These are phyloP conservation scores for Bombus consobrinus DNA, from an alignment of 1,140 invertebrate genomes.

Conservation along the genomic window DNA sequence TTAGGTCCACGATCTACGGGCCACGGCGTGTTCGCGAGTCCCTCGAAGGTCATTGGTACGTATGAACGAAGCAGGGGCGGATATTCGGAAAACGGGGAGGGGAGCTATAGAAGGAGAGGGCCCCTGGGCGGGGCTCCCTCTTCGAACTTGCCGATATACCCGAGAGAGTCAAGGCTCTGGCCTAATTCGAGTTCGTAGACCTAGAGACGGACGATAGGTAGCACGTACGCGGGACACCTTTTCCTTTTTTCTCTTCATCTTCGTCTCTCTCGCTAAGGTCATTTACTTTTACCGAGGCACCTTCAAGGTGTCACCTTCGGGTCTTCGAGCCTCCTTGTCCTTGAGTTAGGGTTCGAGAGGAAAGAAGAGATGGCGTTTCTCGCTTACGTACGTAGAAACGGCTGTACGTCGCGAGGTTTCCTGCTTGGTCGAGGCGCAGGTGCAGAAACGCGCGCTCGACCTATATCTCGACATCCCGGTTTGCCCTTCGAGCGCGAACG, in stretches of 20 bases:
- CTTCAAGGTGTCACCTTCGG: slow-evolving; percentile 54
- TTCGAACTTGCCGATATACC: slow-evolving; percentile 24
- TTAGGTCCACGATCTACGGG: slow-evolving; percentile 25
- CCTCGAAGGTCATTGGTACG: slow-evolving; percentile 51
- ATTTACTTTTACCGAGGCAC: slow-evolving; percentile 79
- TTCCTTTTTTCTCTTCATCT: slow-evolving; percentile 4
- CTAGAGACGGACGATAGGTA: slow-evolving; percentile 72
- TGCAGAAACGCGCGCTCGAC: slow-evolving; percentile 20
- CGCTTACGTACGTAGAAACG: background rate
- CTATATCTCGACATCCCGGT: slow-evolving; percentile 16
- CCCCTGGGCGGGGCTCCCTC: slow-evolving; percentile 4
- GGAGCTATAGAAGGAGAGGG: background rate
- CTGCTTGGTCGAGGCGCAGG: background rate
- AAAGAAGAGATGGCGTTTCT: background rate
- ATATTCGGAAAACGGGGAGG: slow-evolving; percentile 45
- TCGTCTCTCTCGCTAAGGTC: slow-evolving; percentile 72
- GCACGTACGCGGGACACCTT: slow-evolving; percentile 27
- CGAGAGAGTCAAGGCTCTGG: slow-evolving; percentile 77
- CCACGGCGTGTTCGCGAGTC: background rate
- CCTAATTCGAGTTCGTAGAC: slow-evolving; percentile 79
- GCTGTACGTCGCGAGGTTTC: background rate
- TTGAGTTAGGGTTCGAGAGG: background rate
- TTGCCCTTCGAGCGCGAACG: background rate
- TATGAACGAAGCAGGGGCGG: slow-evolving; percentile 32
- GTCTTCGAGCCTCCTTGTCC: slow-evolving; percentile 27